Evolutionary conservation across 2,888 invertebrate species (phyloP).

Genomic region (Eupithecia centaureata): DNA sequence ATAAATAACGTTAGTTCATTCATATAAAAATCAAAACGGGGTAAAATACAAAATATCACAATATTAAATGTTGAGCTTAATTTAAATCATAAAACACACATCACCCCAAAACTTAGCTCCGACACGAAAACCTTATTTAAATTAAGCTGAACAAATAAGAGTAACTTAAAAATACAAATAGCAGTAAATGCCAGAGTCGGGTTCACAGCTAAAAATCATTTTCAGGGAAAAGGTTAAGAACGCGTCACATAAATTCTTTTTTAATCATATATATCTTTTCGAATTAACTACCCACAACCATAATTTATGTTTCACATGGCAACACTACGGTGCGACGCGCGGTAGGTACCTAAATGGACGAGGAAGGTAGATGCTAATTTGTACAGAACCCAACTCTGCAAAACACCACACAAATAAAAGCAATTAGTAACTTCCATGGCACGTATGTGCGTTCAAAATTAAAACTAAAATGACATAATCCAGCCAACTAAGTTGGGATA

Average conservation of each 20-base stretch:
- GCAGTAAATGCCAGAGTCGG: conserved; percentile 55
- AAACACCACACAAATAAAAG: conserved; percentile 52
- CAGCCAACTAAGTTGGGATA: conserved; percentile 81
- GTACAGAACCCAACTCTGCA: conserved; percentile 57
- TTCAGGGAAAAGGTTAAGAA: conserved; percentile 54
- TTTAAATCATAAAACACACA: conserved; percentile 68
- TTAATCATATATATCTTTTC: conserved; percentile 77
- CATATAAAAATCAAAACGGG: conserved; percentile 72
- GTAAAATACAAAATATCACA: conserved; percentile 83
- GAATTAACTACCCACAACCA: conserved; percentile 83
- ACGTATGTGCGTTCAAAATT: conserved; percentile 59
- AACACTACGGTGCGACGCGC: conserved; percentile 70
- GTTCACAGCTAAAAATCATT: conserved; percentile 45
- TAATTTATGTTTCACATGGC: conserved; percentile 74
- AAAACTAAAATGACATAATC: conserved; percentile 63
- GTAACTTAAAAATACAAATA: conserved; percentile 53
- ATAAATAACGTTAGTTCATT: conserved; percentile 72
- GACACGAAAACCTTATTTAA: conserved; percentile 61
- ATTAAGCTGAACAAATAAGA: conserved; percentile 82
- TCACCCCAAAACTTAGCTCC: conserved; percentile 58
- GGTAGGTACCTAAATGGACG: conserved; percentile 51
- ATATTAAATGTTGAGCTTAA: conserved; percentile 84
- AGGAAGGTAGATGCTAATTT: conserved; percentile 55
- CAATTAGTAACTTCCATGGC: conserved; percentile 56
- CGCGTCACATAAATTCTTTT: conserved; percentile 65